Evolutionary conservation across 2,797 vertebrate species (phyloP).

Genomic region (Leptatherina wallacei): DNA sequence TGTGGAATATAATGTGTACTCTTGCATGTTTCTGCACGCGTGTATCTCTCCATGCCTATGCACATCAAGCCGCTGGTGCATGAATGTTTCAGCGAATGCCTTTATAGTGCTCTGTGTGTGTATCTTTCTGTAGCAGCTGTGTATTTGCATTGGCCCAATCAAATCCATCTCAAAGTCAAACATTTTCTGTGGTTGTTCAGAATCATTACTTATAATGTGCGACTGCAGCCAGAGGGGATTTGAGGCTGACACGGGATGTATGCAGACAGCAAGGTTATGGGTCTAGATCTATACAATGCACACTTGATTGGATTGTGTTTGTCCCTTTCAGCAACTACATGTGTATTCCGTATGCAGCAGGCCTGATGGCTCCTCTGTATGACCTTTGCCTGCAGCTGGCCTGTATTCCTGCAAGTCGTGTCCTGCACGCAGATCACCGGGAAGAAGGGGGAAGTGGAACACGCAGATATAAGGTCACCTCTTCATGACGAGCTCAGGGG

Average conservation of each 20-base stretch:
- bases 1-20: constrained; percentile 18
- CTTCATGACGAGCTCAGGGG: constrained; percentile 62
- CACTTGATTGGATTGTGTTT: constrained; percentile 59
- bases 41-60: constrained; percentile 29
- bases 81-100: constrained; percentile 41
- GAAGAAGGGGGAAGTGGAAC: constrained; percentile 59
- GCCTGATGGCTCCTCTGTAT: constrained; percentile 47
- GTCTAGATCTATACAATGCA: constrained; percentile 45
- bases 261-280: constrained; percentile 23
- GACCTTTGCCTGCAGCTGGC: constrained; percentile 75
- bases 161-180: constrained; percentile 57
- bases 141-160: constrained; percentile 45
- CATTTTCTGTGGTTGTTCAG: constrained; percentile 34
- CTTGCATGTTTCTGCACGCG: constrained; percentile 2
- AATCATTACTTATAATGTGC: constrained; percentile 26
- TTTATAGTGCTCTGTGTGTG: constrained; percentile 27
- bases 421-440: constrained; percentile 70
- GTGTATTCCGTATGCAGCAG: constrained; percentile 52
- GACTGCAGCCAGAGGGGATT: constrained; percentile 38
- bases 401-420: constrained; percentile 69
- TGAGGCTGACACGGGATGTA: constrained; percentile 29
- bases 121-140: constrained; percentile 22
- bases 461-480: constrained; percentile 77
- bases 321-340: constrained; percentile 48
- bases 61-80: constrained; percentile 34